Evolutionary conservation across 2,797 vertebrate genomes (phyloP).

Genomic region (Tangara arthus): DNA sequence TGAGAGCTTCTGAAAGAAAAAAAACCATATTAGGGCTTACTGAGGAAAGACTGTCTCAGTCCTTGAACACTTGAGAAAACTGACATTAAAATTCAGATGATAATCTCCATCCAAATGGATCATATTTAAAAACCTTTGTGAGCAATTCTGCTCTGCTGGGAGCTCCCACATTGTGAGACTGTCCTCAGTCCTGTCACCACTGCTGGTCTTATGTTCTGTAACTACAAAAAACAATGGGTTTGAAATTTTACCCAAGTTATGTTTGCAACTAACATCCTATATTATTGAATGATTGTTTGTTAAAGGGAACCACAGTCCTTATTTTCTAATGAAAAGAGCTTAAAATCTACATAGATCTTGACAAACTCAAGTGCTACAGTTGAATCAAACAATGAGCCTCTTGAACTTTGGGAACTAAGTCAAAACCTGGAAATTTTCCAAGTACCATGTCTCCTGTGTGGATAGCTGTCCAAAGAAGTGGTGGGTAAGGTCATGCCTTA

Average conservation of each 20-base stretch:
- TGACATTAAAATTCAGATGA: background rate
- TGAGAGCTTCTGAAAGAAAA: background rate
- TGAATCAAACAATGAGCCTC: background rate
- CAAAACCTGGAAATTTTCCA: background rate
- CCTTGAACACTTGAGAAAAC: background rate
- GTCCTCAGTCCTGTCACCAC: background rate
- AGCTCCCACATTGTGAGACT: background rate
- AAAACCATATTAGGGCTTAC: background rate
- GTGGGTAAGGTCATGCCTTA: background rate
- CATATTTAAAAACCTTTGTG: background rate
- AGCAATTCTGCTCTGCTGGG: background rate
- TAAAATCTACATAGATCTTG: background rate
- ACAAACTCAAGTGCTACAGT: background rate
- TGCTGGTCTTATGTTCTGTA: background rate
- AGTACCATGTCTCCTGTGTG: accelerated
- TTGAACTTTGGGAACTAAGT: background rate
- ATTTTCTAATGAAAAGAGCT: background rate
- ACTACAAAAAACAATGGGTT: background rate
- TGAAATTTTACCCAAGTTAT: background rate
- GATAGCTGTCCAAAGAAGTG: background rate
- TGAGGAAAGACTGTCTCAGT: background rate
- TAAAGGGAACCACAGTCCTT: background rate
- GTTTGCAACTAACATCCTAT: background rate
- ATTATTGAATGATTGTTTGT: background rate
- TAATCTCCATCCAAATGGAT: background rate